A percentile compares a stretch with the other conserved stretches of the same genome.
phyloP scores from a whole-genome alignment of 1,140 invertebrate species.

The Phthorimaea operculella region DNA sequence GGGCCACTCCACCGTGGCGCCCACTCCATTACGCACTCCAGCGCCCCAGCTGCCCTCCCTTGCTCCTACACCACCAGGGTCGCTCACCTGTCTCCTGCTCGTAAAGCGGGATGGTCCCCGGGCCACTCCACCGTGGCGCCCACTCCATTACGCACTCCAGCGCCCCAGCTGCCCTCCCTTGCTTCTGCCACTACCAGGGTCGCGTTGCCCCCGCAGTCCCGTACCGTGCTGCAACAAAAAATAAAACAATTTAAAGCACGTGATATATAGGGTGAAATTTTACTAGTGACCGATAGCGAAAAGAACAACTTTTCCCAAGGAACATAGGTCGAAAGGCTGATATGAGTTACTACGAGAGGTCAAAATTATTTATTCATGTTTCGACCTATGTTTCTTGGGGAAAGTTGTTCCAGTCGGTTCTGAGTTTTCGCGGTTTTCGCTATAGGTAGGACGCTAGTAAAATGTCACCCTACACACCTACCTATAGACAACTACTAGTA shows the following conservation, averaged over 20 bases:
- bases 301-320: no score
- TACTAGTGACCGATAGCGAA: no score
- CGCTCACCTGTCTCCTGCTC: slow-evolving; percentile 41
- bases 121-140: slow-evolving; percentile 40
- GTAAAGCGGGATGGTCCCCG: slow-evolving; percentile 29
- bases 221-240: slow-evolving; percentile 34
- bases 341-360: no score
- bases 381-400: no score
- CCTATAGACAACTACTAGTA: no score
- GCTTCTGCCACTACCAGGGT: slow-evolving; percentile 38
- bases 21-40: slow-evolving; percentile 23
- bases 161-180: slow-evolving; percentile 43
- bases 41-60: slow-evolving; percentile 45
- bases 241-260: background rate
- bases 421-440: no score
- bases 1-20: slow-evolving; percentile 38
- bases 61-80: slow-evolving; percentile 36
- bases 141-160: slow-evolving; percentile 24
- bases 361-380: no score
- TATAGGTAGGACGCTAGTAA: no score
- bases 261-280: no score
- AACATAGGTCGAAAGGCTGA: no score
- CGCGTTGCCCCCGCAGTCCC: slow-evolving; percentile 41
- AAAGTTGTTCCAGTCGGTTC: no score
- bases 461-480: no score